Percentiles rank a stretch among this genome's conserved stretches.
Evolutionary conservation across 2,797 vertebrate genomes (phyloP).

Genomic region (Huso huso): DNA sequence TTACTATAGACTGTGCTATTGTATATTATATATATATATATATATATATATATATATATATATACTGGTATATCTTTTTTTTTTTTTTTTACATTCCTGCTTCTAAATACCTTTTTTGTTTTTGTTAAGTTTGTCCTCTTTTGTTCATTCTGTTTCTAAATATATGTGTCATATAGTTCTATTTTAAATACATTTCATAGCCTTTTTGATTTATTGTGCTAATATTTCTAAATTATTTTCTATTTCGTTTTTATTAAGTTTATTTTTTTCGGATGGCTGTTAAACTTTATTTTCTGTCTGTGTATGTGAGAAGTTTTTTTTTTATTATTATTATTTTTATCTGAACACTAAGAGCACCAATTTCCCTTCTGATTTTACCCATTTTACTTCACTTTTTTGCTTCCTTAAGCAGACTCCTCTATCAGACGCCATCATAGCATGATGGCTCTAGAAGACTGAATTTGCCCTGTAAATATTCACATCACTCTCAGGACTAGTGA

Average conservation of each 20-base stretch:
- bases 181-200: neutral
- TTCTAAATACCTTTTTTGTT: too few relatives aligned
- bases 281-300: neutral
- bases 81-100: neutral
- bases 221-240: too few relatives aligned
- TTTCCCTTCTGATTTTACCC: constrained; percentile 24
- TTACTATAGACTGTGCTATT: too few relatives aligned
- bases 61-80: neutral
- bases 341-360: constrained; percentile 26
- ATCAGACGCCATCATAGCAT: constrained; percentile 27
- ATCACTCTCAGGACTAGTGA: constrained; percentile 19
- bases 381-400: constrained; percentile 33
- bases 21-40: neutral
- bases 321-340: constrained; percentile 21
- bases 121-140: neutral
- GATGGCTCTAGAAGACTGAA: constrained; percentile 26
- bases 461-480: constrained; percentile 24
- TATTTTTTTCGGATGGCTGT: neutral
- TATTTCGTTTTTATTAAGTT: neutral
- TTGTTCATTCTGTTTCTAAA: neutral
- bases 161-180: neutral
- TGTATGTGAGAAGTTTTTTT: constrained; percentile 1
- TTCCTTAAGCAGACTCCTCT: constrained; percentile 34
- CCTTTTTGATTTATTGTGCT: constrained; percentile 3
- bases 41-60: neutral